Base-by-base conservation (phyloP, 1,140 invertebrate species). In the Copidosoma floridanum region DNA sequence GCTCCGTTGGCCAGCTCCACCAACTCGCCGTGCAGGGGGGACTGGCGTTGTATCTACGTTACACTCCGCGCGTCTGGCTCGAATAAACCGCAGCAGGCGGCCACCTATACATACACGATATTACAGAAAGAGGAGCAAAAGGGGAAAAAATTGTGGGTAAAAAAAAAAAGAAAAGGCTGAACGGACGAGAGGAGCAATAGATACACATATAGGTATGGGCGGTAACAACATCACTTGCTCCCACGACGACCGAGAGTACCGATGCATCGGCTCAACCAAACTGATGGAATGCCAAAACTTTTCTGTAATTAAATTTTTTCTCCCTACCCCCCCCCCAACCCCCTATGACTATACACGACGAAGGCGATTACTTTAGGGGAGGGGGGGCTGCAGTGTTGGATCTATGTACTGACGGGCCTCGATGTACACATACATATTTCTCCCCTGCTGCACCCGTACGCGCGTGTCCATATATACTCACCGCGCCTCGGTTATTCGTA, bases 231-330 rank as follows among this genome's bases (percentile, higher is more conserved):
- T n/a, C n/a, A n/a, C n/a, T n/a, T n/a, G n/a, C n/a, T n/a, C n/a
- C n/a, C n/a, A n/a, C n/a, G n/a, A n/a, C n/a, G n/a, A n/a, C n/a
- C 0, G 29, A 6, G 29, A 6, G 29, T 32, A 12, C 29, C 46
- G 64, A 61, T 62, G 65, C 55, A 68, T 47, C 57, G 57, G 68
- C 68, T 73, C 72, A 73, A 71, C 69, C 68, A 66, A 73, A 73
- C 74, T 71, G 74, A 73, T 68, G 75, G 73, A 76, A 75, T 76
- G 76, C 71, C 76, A 74, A 74, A 76, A 73, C 68, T 75, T 76
- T 75, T 72, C 71, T 73, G 70, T 76, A 76, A 76, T 78, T 75
- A 76, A 78, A 78, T 75, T 75, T 76, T 69, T 76, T 66, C 37
- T 18, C 58, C 57, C 68, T 44, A 23, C 58, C 57, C 68, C 58